These are phyloP conservation scores for Cheilosia impressa DNA, from an alignment of 2,888 invertebrate species.

Conservation along the genomic window DNA sequence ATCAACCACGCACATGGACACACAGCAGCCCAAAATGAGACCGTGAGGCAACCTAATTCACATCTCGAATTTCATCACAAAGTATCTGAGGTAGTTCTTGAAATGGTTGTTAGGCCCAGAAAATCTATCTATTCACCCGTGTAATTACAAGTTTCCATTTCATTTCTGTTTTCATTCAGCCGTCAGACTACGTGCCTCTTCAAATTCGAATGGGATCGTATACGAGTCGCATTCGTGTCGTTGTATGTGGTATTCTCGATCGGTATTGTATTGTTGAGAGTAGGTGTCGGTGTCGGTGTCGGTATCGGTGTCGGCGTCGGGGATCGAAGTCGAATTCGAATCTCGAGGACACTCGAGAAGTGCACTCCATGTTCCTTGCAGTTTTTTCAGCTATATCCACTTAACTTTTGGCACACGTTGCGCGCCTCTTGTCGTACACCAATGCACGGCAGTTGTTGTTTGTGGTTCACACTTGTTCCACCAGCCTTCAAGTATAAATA, in stretches of 20 bases:
- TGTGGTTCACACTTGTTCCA: slow-evolving; percentile 35
- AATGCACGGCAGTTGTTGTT: not conserved
- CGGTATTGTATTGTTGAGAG: slow-evolving; percentile 21
- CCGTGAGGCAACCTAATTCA: slow-evolving; percentile 71
- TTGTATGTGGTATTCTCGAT: slow-evolving; percentile 35
- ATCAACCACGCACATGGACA: slow-evolving; percentile 28
- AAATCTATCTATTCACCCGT: slow-evolving; percentile 72
- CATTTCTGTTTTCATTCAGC: slow-evolving; percentile 58
- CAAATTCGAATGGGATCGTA: slow-evolving; percentile 43
- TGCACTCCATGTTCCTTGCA: slow-evolving; percentile 54
- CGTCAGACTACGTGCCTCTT: slow-evolving; percentile 44
- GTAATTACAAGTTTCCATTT: slow-evolving; percentile 76
- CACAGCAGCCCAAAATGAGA: slow-evolving; percentile 46
- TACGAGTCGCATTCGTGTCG: slow-evolving; percentile 20
- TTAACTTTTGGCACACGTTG: slow-evolving; percentile 68
- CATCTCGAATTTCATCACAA: slow-evolving; percentile 73
- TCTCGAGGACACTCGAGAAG: slow-evolving; percentile 68
- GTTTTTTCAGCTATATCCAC: slow-evolving; percentile 31
- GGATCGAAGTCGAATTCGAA: slow-evolving; percentile 15
- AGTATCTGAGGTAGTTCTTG: slow-evolving; percentile 68
- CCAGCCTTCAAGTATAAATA: slow-evolving; percentile 18
- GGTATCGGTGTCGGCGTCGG: not conserved
- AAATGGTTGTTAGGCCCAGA: slow-evolving; percentile 66
- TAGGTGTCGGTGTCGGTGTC: slow-evolving; percentile 62
- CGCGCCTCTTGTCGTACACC: not conserved